phyloP scores from a whole-genome alignment of 1,140 invertebrate species.

The Micrasema minimum region DNA sequence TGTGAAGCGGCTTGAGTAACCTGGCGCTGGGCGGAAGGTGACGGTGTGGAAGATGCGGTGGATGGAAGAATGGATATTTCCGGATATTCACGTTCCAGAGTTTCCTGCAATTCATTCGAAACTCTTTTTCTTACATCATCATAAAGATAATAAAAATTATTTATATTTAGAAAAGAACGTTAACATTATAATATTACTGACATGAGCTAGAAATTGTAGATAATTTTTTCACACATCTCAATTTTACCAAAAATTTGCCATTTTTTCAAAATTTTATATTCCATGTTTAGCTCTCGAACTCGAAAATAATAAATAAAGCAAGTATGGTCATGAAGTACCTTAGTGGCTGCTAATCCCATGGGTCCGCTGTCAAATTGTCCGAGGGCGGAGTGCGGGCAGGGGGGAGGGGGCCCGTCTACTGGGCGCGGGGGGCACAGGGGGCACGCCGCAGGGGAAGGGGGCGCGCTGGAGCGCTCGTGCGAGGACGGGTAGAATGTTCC shows the following conservation, averaged over 20 bases:
- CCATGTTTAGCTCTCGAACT: no score
- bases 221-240: no score
- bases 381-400: constrained; percentile 59
- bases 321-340: no score
- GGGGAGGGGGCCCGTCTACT: constrained; percentile 53
- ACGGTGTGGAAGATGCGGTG: constrained; percentile 59
- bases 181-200: no score
- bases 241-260: no score
- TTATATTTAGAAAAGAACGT: no score
- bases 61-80: constrained; percentile 66
- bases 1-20: constrained; percentile 54
- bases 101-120: constrained; percentile 59
- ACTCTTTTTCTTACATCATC: no score
- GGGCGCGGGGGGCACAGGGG: constrained; percentile 11
- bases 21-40: constrained; percentile 52
- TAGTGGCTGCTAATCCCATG: constrained; percentile 63
- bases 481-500: constrained; percentile 94
- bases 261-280: no score
- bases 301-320: no score
- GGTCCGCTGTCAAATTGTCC: constrained; percentile 61
- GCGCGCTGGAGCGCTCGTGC: constrained; percentile 66
- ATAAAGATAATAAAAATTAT: no score
- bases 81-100: constrained; percentile 65
- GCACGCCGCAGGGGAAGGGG: constrained; percentile 55
- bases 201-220: no score